A percentile compares a stretch with the other conserved stretches of the same genome.
Conservation (phyloP, 2,113 vertebrate species). For the Falcunculus frontatus region DNA sequence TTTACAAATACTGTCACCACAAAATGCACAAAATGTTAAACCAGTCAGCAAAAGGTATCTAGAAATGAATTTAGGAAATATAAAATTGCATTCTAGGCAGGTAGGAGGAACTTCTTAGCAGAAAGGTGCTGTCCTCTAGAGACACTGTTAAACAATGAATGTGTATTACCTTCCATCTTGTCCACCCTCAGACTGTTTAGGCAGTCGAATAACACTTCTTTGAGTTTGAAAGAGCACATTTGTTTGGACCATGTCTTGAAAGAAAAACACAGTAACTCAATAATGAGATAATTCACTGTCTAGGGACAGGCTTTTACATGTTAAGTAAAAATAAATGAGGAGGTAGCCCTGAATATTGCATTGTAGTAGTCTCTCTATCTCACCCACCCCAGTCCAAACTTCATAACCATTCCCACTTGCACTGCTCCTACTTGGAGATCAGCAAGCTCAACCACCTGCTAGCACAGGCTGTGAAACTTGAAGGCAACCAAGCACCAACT, state of each 20-base stretch:
- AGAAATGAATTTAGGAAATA: not conserved
- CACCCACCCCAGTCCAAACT: not conserved
- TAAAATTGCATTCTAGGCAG: not conserved
- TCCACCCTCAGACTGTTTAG: conserved; percentile 62
- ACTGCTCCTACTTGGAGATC: not conserved
- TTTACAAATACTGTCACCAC: not conserved
- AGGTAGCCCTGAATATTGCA: not conserved
- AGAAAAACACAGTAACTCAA: not conserved
- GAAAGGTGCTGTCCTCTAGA: not conserved
- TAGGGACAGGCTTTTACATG: not conserved
- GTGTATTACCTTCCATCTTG: conserved; percentile 63
- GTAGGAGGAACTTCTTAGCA: not conserved
- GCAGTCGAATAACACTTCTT: conserved; percentile 72
- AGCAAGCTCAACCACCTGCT: not conserved
- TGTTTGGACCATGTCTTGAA: conserved; percentile 80
- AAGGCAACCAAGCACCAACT: not conserved
- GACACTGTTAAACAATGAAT: not conserved
- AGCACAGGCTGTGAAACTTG: not conserved
- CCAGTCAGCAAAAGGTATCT: not conserved
- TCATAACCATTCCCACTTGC: not conserved
- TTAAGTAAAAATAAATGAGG: not conserved
- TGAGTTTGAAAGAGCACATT: conserved; percentile 71
- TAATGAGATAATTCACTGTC: not conserved
- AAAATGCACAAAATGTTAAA: not conserved
- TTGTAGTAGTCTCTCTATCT: not conserved